Percentiles rank a stretch among this genome's conserved stretches.
Evolutionary conservation across 2,888 invertebrate species (phyloP).

Genomic region (Arctia plantaginis): DNA sequence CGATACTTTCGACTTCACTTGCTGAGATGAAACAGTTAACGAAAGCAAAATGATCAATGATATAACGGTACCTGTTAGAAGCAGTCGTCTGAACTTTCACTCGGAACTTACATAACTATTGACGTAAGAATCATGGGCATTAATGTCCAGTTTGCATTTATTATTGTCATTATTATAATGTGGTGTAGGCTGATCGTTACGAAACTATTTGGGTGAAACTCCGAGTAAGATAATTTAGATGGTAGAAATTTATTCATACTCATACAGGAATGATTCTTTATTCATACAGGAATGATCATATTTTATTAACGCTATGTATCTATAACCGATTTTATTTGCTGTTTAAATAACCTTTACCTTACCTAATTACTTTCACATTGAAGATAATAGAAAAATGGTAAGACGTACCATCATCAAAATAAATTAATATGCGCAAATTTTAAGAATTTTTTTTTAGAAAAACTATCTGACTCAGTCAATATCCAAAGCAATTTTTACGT

Average conservation of each 20-base stretch:
- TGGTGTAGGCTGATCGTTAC: constrained; percentile 22
- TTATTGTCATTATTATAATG: constrained; percentile 45
- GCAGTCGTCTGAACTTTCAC: constrained; percentile 63
- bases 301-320: neutral
- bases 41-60: constrained; percentile 59
- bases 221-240: neutral
- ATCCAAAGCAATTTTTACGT: neutral
- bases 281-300: no score
- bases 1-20: constrained; percentile 36
- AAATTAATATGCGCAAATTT: no score
- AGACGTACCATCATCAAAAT: no score
- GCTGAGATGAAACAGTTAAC: constrained; percentile 33
- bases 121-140: constrained; percentile 46
- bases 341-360: no score
- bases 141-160: constrained; percentile 48
- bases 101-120: constrained; percentile 53
- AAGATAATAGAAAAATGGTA: no score
- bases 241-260: neutral
- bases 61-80: constrained; percentile 60
- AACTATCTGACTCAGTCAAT: neutral
- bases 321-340: neutral
- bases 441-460: neutral
- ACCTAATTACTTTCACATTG: no score
- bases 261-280: no score
- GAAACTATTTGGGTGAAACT: constrained; percentile 15